Conservation (phyloP, 2,888 invertebrate genomes). For the Apamea monoglypha region DNA sequence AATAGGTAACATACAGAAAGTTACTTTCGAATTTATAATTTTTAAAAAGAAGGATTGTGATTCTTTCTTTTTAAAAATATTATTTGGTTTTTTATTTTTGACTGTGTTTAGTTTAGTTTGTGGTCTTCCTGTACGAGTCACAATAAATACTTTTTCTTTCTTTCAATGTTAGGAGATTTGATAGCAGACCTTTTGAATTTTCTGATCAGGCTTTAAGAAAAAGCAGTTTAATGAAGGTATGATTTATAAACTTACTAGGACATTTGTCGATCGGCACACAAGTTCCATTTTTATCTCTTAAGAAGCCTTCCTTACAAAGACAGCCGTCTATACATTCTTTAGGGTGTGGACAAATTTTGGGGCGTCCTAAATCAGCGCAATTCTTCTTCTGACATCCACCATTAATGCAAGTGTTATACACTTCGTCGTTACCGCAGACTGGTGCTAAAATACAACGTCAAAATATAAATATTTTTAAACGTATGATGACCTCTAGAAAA, state of each 20-base stretch:
- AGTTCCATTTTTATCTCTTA: slow-evolving; percentile 60
- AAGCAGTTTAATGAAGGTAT: neutral
- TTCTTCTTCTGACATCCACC: slow-evolving; percentile 70
- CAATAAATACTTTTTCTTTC: no score
- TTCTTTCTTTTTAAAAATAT: no score
- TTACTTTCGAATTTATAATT: neutral
- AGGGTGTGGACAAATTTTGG: slow-evolving; percentile 63
- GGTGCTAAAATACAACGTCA: slow-evolving; percentile 35
- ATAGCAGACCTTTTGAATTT: neutral
- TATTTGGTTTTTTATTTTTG: no score
- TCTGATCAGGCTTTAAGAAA: neutral
- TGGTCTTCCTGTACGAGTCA: no score
- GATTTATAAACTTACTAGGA: slow-evolving; percentile 60
- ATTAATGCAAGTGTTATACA: slow-evolving; percentile 64
- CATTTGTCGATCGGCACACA: slow-evolving; percentile 70
- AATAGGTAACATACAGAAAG: neutral
- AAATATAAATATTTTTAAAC: neutral
- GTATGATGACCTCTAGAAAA: no score
- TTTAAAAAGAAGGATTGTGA: no score
- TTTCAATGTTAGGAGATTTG: neutral
- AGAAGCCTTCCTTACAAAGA: slow-evolving; percentile 60
- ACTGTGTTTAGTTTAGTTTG: no score
- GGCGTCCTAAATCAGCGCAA: slow-evolving; percentile 63
- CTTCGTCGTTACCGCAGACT: slow-evolving; percentile 64
- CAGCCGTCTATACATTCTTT: slow-evolving; percentile 64